Evolutionary conservation across 2,888 invertebrate species (phyloP), one percentile per base, ranked within the genome.

Genomic region (Lasioglossum oenotherae): DNA sequence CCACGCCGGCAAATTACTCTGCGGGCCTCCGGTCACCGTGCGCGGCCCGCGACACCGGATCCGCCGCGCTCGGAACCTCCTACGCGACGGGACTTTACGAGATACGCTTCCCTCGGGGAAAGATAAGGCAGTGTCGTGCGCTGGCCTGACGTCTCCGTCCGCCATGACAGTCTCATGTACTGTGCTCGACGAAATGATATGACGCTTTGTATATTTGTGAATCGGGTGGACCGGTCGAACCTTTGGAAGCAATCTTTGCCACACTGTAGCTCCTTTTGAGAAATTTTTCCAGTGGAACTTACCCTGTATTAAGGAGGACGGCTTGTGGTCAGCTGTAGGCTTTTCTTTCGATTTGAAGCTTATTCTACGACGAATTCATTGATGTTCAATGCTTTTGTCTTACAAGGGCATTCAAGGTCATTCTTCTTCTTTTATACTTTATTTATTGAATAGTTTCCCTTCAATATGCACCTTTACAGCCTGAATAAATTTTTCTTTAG

Each of bases 1-100:
- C 85, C 80, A 79, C 80, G 86, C 76, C 78, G 88, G 89, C 91
- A 91, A 92, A 92, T 92, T 92, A 91, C 91, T 87, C 88, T 72
- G 84, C 82, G 84, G 77, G 80, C 81, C 87, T 81, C 75, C 80
- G 90, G 89, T 88, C 89, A 90, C 85, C 73, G 41, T 74, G 78
- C 31, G 76, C 71, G 75, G 23, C n/a, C 71, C 67, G 44, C 46
- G 53, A 76, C 69, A 31, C 73, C 74, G 60, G 71, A 38, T 69
- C 69, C 57, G n/a, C 79, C 80, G 41, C 64, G 69, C 57, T 74
- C 57, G 74, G 67, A 83, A 79, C 82, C 71, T 69, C 69, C 76
- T 69, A 77, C 82, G 44, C 84, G 86, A 77, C 85, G 78, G 81
- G 86, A 90, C 87, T 91, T 90, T 88, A 87, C 91, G 85, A 89